phyloP scores from a whole-genome alignment of 35 echinoderm and acorn worm genomes.

The Holothuria glaberrima region DNA sequence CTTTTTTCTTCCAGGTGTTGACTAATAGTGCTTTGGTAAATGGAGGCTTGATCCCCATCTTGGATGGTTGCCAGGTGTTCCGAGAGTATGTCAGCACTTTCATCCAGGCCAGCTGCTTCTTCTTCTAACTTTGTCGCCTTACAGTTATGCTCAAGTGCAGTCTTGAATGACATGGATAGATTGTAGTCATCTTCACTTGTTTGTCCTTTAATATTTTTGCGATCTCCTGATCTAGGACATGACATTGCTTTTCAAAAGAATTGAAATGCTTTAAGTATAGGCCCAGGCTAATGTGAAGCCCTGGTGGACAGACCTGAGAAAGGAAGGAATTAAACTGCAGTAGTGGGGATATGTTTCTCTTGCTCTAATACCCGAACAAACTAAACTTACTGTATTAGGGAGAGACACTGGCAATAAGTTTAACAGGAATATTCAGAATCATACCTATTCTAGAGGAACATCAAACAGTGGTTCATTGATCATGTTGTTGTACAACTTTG shows the following conservation, averaged over 20 bases:
- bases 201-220: not conserved
- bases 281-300: not conserved
- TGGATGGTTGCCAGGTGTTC: not conserved
- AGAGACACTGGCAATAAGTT: not conserved
- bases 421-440: not conserved
- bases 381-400: no score
- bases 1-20: slow-evolving; percentile 37
- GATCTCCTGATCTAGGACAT: not conserved
- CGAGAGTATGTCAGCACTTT: not conserved
- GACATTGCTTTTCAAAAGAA: not conserved
- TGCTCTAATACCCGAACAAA: no score
- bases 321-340: not conserved
- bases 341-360: no score
- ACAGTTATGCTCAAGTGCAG: not conserved
- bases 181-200: not conserved
- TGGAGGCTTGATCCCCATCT: slow-evolving; percentile 2
- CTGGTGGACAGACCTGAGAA: slow-evolving; percentile 38
- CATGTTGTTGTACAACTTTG: not conserved
- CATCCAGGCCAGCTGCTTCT: not conserved
- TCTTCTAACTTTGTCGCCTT: not conserved
- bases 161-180: not conserved
- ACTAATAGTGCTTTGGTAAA: not conserved
- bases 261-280: slow-evolving; percentile 8
- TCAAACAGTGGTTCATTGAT: not conserved
- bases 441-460: not conserved